Evolutionary conservation across 2,113 vertebrate genomes (phyloP), one percentile per base, ranked within the genome.

Genomic region (Pimephales promelas): DNA sequence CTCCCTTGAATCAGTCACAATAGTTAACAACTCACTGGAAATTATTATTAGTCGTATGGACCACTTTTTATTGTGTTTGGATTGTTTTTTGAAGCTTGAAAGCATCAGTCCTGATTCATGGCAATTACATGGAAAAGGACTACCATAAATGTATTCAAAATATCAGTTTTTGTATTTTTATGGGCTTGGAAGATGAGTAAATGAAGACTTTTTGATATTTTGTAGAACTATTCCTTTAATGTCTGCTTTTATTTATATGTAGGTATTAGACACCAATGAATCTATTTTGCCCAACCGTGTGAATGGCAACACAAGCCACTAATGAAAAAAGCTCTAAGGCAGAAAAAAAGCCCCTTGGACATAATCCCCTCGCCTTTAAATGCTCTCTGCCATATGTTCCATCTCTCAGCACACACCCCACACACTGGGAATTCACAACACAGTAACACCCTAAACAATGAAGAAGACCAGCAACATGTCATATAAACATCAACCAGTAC

Each of bases 301-400:
- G 26, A 80, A 80, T 49, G 61, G 26, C 61, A 80, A 28, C 57
- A 47, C 13, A 72, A 61, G 8, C 28, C 40, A 28, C 40, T 54
- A 52, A 64, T 73, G 16, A 34, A 45, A 64, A 36, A 45, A 40
- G 49, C 75, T 71, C 59, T 78, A 22, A 28, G 66, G 62, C 16
- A 71, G 40, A 47, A 62, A 43, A 62, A 64, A 86, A 86, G 64
- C 81, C 75, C 49, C 45, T 73, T 47, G 64, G 34, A 52, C 73
- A 31, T 79, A 66, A 85, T 84, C 74, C 47, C 40, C n/a, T 20
- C 13, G 11, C 40, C 18, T 57, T 81, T 76, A 87, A 85, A 82
- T 54, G 36, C 34, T 28, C 43, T 59, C 62, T 81, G 73, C 83
- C 74, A 87, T 85, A 85, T 87, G 85, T 26, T 79, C n/a, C 54